These are phyloP conservation scores for Cyphomyrmex costatus DNA, from an alignment of 1,140 invertebrate species.

Conservation along the genomic window DNA sequence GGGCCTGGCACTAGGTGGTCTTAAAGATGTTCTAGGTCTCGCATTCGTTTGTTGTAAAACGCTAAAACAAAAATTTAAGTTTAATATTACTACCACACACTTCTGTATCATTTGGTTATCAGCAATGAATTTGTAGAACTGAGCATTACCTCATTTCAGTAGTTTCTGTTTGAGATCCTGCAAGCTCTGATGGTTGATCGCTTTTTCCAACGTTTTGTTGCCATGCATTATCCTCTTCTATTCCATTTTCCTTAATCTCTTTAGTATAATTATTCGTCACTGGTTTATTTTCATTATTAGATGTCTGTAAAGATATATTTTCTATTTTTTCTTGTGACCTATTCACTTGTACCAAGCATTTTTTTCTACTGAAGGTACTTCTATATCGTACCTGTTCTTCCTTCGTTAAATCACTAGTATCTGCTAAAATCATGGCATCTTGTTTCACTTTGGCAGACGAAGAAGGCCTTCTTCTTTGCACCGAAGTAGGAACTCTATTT, in stretches of 20 bases:
- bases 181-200: conserved; percentile 19
- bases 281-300: conserved; percentile 10
- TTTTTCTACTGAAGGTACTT: conserved; percentile 44
- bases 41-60: conserved; percentile 60
- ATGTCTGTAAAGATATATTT: conserved; percentile 10
- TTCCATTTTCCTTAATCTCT: conserved; percentile 53
- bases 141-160: conserved; percentile 56
- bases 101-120: not conserved
- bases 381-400: conserved; percentile 51
- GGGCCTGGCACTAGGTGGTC: conserved; percentile 91
- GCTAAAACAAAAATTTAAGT: conserved; percentile 59
- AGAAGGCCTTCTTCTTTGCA: conserved; percentile 49
- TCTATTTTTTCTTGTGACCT: conserved; percentile 12
- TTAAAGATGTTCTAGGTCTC: conserved; percentile 87
- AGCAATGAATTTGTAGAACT: not conserved
- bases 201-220: conserved; percentile 27
- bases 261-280: conserved; percentile 18
- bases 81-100: conserved; percentile 16
- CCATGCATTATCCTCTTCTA: conserved; percentile 28
- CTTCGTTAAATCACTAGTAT: conserved; percentile 8
- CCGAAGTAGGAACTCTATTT: conserved; percentile 57
- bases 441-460: conserved; percentile 69
- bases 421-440: conserved; percentile 29
- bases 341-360: not conserved
- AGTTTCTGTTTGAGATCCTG: conserved; percentile 45